Percentiles rank a stretch among this genome's conserved stretches.
phyloP scores from a whole-genome alignment of 2,888 invertebrate species.

The Corbicula japonica region DNA sequence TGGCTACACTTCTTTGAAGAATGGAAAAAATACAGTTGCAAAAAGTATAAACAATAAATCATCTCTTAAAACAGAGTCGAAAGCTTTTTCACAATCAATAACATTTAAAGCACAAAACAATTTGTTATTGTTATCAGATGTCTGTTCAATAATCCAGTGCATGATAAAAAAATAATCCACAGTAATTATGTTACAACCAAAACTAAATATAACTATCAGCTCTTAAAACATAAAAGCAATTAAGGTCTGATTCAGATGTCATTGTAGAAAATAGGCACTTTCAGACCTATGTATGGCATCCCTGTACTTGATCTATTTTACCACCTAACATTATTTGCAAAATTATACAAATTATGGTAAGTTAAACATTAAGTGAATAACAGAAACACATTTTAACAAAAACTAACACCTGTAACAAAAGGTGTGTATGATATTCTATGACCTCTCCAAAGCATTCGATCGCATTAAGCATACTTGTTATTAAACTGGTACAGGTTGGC shows the following conservation, averaged over 20 bases:
- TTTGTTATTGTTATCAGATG: not conserved
- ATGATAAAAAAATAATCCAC: not conserved
- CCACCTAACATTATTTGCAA: too few relatives aligned
- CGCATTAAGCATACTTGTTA: too few relatives aligned
- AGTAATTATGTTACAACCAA: slow-evolving; percentile 1
- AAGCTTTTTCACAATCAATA: not conserved
- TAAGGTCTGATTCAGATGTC: not conserved
- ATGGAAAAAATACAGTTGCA: not conserved
- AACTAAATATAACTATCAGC: too few relatives aligned
- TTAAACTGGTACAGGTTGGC: too few relatives aligned
- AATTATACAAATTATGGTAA: too few relatives aligned
- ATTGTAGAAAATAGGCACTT: not conserved
- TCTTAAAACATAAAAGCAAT: too few relatives aligned
- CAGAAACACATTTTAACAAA: too few relatives aligned
- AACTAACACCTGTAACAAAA: too few relatives aligned
- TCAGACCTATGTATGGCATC: not conserved
- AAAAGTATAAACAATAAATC: slow-evolving; percentile 3
- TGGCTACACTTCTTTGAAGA: too few relatives aligned
- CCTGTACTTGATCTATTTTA: not conserved
- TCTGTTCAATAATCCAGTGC: not conserved
- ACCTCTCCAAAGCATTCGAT: too few relatives aligned
- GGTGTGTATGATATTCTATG: too few relatives aligned
- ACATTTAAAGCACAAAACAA: not conserved
- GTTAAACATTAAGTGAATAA: too few relatives aligned
- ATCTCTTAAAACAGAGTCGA: not conserved